Base-by-base conservation (phyloP, 2,888 invertebrate genomes). In the Caenorhabditis wallacei region DNA sequence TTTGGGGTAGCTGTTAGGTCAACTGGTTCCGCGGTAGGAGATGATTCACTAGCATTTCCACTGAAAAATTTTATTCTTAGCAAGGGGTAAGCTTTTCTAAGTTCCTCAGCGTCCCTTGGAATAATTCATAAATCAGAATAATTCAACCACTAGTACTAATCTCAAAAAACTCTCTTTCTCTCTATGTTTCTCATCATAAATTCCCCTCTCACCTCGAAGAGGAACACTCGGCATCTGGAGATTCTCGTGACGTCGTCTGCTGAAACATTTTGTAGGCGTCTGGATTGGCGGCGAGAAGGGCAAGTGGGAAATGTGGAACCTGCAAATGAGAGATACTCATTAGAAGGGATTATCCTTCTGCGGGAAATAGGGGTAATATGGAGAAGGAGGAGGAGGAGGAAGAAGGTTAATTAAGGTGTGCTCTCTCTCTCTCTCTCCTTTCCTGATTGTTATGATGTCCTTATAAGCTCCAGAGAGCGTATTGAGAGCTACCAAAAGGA, bases 261-360 rank as follows among this genome's bases (percentile, higher is more conserved):
- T 40, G 40, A 10, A 40, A 40, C 5, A 82, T n/a, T 70, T 82
- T 82, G 51, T 26, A 70, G 16, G 74, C 56, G 8, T 78, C 82
- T 3, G 71, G 54, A 30, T 68, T 78, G 56, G 68, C 75, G 26
- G 80, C 84, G 70, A 85, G 69, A 26, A 82, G 26, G 2, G 66
- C 75, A 48, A 84, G 68, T 46, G 80, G 81, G 43, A 85, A 75
- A n/a, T 75, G 66, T n/a, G 85, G 76, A 82, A 74, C 83, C 76
- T 90, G 66, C 70, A 84, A 79, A 87, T 87, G 84, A 88, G 82
- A 90, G 92, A 51, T 40, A 63, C 30, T 61, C 71, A 61, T 71
- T 71, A 30, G 30, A 8, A 30, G 8, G 11, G 46, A 18, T 48
- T 13, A 40, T 40, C 40, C 46, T 2, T n/a, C 3, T 48, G 18